A percentile compares a stretch with the other conserved stretches of the same genome.
phyloP scores from a whole-genome alignment of 2,888 invertebrate genomes.

The Erebia epiphron region DNA sequence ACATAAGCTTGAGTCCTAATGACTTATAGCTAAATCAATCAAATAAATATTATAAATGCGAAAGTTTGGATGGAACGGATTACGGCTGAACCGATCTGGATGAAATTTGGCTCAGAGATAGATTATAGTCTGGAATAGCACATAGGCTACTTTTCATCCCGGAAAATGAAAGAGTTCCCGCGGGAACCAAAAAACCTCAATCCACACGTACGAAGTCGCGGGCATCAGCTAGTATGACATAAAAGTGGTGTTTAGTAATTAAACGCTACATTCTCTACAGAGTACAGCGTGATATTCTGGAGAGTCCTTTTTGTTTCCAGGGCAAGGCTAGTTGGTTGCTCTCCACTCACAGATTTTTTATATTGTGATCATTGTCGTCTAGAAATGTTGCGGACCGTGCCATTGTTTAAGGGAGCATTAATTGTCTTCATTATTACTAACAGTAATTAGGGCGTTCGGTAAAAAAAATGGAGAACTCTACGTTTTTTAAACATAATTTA shows the following conservation, averaged over 20 bases:
- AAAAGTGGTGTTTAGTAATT: too few species aligned
- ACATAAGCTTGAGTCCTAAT: too few species aligned
- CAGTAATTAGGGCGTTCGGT: constrained; percentile 24
- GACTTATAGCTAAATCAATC: background rate
- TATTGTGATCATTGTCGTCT: constrained; percentile 54
- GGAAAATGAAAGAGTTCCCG: too few species aligned
- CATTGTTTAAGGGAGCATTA: constrained; percentile 27
- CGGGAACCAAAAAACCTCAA: too few species aligned
- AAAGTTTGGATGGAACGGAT: too few species aligned
- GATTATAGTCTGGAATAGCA: too few species aligned
- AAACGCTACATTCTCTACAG: background rate
- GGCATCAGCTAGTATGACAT: too few species aligned
- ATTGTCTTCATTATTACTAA: constrained; percentile 20
- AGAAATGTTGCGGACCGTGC: constrained; percentile 39
- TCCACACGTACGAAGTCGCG: too few species aligned
- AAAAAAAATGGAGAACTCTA: background rate
- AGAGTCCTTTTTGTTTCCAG: constrained; percentile 61
- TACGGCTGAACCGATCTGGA: too few species aligned
- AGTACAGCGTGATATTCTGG: constrained; percentile 54
- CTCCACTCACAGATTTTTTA: constrained; percentile 52
- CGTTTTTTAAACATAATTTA: background rate
- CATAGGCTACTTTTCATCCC: too few species aligned
- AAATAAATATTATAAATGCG: too few species aligned
- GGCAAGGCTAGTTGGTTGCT: constrained; percentile 58
- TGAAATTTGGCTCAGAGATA: too few species aligned